Conservation (phyloP, 2,113 vertebrate genomes). For the Sturnira hondurensis region DNA sequence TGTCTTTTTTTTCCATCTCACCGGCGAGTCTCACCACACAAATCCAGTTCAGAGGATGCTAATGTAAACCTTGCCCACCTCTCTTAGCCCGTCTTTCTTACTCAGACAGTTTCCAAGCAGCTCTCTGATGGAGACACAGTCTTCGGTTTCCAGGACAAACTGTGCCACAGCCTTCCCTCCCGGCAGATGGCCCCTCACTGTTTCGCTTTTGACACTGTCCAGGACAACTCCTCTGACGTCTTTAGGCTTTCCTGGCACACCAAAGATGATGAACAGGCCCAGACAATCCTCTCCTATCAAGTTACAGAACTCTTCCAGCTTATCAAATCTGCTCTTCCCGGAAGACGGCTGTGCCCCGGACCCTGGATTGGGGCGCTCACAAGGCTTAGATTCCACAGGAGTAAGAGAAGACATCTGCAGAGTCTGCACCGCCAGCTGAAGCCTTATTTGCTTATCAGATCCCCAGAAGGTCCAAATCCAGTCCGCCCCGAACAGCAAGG, state of each 20-base stretch:
- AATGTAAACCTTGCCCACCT: slow-evolving; percentile 62
- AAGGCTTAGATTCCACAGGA: fast-evolving
- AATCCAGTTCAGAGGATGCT: slow-evolving; percentile 63
- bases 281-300: slow-evolving; percentile 75
- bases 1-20: background rate
- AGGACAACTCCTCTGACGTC: slow-evolving; percentile 72
- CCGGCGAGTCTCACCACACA: background rate
- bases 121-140: slow-evolving; percentile 69
- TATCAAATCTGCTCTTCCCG: slow-evolving; percentile 59
- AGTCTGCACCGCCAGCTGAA: slow-evolving; percentile 70
- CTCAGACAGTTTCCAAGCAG: slow-evolving; percentile 68
- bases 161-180: background rate
- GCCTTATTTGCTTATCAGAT: slow-evolving; percentile 59
- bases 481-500: slow-evolving; percentile 64
- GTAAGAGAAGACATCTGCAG: slow-evolving; percentile 45
- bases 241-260: slow-evolving; percentile 75
- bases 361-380: background rate
- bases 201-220: slow-evolving; percentile 65
- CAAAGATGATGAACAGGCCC: slow-evolving; percentile 69
- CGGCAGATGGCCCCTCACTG: background rate
- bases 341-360: background rate
- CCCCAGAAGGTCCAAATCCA: slow-evolving; percentile 78
- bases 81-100: slow-evolving; percentile 6
- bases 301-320: slow-evolving; percentile 72
- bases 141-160: slow-evolving; percentile 64